Base-by-base conservation (phyloP, 2,113 vertebrate genomes). In the Embiotoca jacksoni region DNA sequence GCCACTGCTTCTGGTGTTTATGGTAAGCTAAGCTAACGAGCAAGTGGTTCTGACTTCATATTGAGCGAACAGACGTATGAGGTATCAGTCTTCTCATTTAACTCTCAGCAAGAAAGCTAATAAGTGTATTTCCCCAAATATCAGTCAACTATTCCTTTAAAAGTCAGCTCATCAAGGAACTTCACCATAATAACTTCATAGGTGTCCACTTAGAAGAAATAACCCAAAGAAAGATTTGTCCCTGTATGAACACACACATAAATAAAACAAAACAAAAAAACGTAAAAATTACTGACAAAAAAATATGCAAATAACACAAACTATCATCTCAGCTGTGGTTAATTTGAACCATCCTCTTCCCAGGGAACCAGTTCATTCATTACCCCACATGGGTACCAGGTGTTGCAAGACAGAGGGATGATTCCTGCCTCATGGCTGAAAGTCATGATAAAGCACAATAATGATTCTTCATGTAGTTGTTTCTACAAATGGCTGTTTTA, bases 371-470 rank as follows among this genome's bases (percentile, higher is more conserved):
- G 13, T 58, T 58, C 36, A 68, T 67, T 62, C 53, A 47, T 46
- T 23, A 16, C 4, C 49, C n/a, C 7, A 0, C 49, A 50, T 4
- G 14, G 33, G 39, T 6, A 37, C 54, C 75, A 2, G 15, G 61
- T 53, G 6, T 62, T 60, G 56, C 7, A 44, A 55, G 78, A 52
- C 52, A 23, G 67, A 76, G 59, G 52, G 8, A 75, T 80, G 44
- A 72, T 37, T 69, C 63, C 56, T 65, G 58, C n/a, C 71, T 67
- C 49, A 63, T 60, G 81, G 36, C 56, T 37, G 44, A 68, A 52
- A 78, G 73, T 83, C 68, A 69, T 15, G 72, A 74, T 86, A 78
- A 88, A 78, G 69, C 23, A 84, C 68, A 66, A 47, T 36, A 56
- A 66, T 62, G 65, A 84, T 76, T 52, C 52, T 67, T 59, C 35